phyloP scores from a whole-genome alignment of 2,888 invertebrate genomes.

The Ochropacha duplaris region DNA sequence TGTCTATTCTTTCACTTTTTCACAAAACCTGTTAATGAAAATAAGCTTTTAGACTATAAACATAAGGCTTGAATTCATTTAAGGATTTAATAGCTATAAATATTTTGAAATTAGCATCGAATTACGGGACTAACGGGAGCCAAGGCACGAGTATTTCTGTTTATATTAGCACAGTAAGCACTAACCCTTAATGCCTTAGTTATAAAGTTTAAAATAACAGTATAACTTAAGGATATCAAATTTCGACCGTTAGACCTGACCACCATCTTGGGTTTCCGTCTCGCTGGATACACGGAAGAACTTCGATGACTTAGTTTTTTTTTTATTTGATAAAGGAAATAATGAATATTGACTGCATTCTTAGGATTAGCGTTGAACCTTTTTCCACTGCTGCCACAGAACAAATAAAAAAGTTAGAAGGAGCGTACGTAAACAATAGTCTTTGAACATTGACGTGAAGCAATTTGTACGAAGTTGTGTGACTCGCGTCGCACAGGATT shows the following conservation, averaged over 20 bases:
- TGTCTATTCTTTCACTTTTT: too few species aligned
- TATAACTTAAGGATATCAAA: conserved; percentile 30
- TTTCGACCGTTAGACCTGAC: conserved; percentile 52
- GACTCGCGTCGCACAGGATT: too few species aligned
- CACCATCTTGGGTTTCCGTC: conserved; percentile 40
- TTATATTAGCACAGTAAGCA: background rate
- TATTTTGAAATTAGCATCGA: background rate
- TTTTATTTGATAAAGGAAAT: conserved; percentile 11
- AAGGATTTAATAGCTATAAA: background rate
- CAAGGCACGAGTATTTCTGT: background rate
- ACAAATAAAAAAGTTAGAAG: too few species aligned
- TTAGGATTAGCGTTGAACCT: too few species aligned
- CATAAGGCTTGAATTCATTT: background rate
- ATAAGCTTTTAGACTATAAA: too few species aligned
- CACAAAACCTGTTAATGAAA: too few species aligned
- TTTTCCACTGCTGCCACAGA: too few species aligned
- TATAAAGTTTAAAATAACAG: conserved; percentile 19
- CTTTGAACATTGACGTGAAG: too few species aligned
- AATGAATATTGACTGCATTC: background rate
- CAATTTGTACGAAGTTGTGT: too few species aligned
- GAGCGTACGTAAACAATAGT: too few species aligned
- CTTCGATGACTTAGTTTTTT: conserved; percentile 22
- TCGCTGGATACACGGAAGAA: conserved; percentile 20
- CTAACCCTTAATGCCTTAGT: background rate
- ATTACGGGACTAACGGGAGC: background rate